phyloP scores from a whole-genome alignment of 2,888 invertebrate genomes.

The Eumacrocentrus americanus region DNA sequence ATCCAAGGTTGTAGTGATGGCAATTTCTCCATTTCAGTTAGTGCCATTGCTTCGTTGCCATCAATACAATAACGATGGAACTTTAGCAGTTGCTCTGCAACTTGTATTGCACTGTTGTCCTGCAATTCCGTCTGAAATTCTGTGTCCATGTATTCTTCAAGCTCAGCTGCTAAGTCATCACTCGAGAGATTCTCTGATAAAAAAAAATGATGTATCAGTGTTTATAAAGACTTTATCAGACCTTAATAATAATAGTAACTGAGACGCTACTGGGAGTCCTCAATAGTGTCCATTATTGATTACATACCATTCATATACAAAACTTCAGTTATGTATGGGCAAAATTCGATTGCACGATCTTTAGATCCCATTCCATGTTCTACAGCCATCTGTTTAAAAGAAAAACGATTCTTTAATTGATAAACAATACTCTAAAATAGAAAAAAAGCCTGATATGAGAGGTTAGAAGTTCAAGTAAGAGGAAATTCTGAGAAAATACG shows the following conservation, averaged over 20 bases:
- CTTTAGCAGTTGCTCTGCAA: constrained; percentile 50
- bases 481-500: not conserved
- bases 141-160: constrained; percentile 54
- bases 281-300: no score
- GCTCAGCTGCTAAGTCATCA: constrained; percentile 47
- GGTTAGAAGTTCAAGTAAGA: not conserved
- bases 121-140: constrained; percentile 51
- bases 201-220: not conserved
- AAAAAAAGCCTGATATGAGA: not conserved
- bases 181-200: constrained; percentile 44
- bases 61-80: constrained; percentile 46
- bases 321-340: constrained; percentile 47
- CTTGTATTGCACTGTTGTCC: constrained; percentile 51
- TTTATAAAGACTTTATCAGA: not conserved
- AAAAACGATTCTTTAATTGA: no score
- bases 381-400: constrained; percentile 44
- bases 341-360: constrained; percentile 48
- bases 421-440: constrained; percentile 6
- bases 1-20: constrained; percentile 52
- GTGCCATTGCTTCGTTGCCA: constrained; percentile 40
- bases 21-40: constrained; percentile 46
- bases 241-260: no score
- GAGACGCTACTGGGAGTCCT: no score
- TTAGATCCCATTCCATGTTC: constrained; percentile 54
- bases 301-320: constrained; percentile 53